Conservation (phyloP, 2,113 vertebrate species). For the Shinisaurus crocodilurus region DNA sequence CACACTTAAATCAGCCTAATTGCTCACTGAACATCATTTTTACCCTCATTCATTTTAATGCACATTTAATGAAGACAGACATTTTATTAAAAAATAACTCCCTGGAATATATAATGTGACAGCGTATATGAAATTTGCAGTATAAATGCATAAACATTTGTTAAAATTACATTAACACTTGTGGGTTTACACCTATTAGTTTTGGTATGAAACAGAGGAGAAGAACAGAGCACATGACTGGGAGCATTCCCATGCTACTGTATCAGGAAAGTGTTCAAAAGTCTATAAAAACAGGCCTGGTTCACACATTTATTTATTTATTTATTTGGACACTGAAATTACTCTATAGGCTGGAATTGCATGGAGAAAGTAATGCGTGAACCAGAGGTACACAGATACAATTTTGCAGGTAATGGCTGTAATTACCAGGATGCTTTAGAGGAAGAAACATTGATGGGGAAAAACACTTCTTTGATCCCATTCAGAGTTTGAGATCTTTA, state of each 20-base stretch:
- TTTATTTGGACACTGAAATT: neutral
- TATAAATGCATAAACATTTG: conserved; percentile 49
- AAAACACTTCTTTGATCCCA: neutral
- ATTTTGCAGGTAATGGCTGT: neutral
- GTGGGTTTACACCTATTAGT: conserved; percentile 28
- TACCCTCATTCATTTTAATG: conserved; percentile 53
- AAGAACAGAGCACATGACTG: conserved; percentile 17
- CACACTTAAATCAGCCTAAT: conserved; percentile 54
- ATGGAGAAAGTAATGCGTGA: neutral
- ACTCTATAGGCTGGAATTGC: neutral
- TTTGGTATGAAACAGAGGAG: conserved; percentile 38
- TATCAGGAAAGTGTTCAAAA: neutral
- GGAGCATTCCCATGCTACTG: conserved; percentile 15
- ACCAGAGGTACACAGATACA: neutral
- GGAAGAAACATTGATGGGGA: neutral
- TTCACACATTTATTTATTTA: neutral
- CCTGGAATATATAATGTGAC: conserved; percentile 45
- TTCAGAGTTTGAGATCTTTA: neutral
- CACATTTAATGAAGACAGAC: conserved; percentile 52
- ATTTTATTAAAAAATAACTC: conserved; percentile 48
- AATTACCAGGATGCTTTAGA: neutral
- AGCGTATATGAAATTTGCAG: conserved; percentile 42
- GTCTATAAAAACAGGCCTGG: neutral
- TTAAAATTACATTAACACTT: conserved; percentile 50
- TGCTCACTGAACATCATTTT: conserved; percentile 51